Evolutionary conservation across 2,113 vertebrate genomes (phyloP).

Genomic region (Solenodon paradoxus): DNA sequence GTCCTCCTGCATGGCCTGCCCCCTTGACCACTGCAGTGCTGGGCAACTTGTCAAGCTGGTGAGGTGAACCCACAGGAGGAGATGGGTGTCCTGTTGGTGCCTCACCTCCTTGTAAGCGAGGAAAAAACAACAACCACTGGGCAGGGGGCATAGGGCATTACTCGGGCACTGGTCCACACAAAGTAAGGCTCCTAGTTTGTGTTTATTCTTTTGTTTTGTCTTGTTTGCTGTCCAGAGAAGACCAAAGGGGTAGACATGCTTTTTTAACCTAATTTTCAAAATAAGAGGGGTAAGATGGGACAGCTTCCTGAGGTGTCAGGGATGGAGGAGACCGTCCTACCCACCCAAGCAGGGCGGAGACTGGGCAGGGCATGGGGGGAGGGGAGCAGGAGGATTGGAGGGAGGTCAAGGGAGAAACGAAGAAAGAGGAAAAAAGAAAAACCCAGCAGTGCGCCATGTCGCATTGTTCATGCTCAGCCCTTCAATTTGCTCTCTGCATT

Average conservation of each 20-base stretch:
- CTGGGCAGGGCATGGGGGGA: constrained; percentile 81
- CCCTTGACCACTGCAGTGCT: not conserved
- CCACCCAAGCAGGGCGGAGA: constrained; percentile 66
- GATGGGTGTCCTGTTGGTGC: not conserved
- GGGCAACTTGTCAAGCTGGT: not conserved
- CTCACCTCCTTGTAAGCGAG: not conserved
- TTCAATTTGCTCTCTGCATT: constrained; percentile 99
- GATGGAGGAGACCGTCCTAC: constrained; percentile 25
- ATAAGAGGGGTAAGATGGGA: not conserved
- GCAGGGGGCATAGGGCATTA: not conserved
- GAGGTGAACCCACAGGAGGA: not conserved
- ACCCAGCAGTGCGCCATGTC: constrained; percentile 96
- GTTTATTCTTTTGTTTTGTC: constrained; percentile 43
- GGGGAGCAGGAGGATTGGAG: constrained; percentile 83
- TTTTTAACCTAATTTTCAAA: constrained; percentile 55
- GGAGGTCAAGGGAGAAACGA: constrained; percentile 88
- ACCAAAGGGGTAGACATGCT: not conserved
- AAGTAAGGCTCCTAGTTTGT: not conserved
- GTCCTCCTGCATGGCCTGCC: not conserved
- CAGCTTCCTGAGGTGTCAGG: constrained; percentile 54
- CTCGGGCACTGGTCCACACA: not conserved
- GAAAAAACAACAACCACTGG: not conserved
- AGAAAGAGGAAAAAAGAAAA: constrained; percentile 88
- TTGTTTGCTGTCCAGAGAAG: constrained; percentile 34
- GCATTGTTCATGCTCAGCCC: constrained; percentile 99